These are phyloP conservation scores for Drosophila mettleri DNA, from an alignment of 2,888 invertebrate genomes.

Conservation along the genomic window DNA sequence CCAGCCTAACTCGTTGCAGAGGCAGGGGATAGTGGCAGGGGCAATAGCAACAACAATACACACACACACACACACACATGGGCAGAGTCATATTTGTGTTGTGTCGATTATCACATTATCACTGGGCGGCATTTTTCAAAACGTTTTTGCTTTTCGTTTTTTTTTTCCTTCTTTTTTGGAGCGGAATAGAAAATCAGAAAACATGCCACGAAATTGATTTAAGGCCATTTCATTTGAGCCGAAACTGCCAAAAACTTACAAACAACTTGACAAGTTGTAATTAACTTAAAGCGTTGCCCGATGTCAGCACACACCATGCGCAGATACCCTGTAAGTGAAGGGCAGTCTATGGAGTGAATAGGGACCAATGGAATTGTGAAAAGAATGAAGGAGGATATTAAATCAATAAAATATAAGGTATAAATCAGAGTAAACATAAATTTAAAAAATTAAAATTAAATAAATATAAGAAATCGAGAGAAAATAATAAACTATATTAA, in stretches of 20 bases:
- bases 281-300: slow-evolving; percentile 80
- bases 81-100: slow-evolving; percentile 1
- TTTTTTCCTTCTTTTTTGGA: neutral
- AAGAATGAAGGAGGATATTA: neutral
- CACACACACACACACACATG: slow-evolving; percentile 26
- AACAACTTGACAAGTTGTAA: slow-evolving; percentile 74
- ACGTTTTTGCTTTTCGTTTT: slow-evolving; percentile 18
- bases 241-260: slow-evolving; percentile 58
- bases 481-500: too few species aligned
- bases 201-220: slow-evolving; percentile 69
- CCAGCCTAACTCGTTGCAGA: slow-evolving; percentile 16
- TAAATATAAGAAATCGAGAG: too few species aligned
- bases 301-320: slow-evolving; percentile 22
- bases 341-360: neutral
- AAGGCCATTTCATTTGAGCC: slow-evolving; percentile 68
- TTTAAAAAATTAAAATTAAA: too few species aligned
- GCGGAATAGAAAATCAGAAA: slow-evolving; percentile 41
- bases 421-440: too few species aligned
- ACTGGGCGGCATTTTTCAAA: slow-evolving; percentile 67
- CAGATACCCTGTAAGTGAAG: slow-evolving; percentile 5
- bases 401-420: neutral
- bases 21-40: slow-evolving; percentile 4
- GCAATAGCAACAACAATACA: slow-evolving; percentile 30
- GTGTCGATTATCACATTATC: slow-evolving; percentile 68
- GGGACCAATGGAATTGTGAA: neutral